Evolutionary conservation across 2,888 invertebrate species (phyloP).

Genomic region (Automeris io): DNA sequence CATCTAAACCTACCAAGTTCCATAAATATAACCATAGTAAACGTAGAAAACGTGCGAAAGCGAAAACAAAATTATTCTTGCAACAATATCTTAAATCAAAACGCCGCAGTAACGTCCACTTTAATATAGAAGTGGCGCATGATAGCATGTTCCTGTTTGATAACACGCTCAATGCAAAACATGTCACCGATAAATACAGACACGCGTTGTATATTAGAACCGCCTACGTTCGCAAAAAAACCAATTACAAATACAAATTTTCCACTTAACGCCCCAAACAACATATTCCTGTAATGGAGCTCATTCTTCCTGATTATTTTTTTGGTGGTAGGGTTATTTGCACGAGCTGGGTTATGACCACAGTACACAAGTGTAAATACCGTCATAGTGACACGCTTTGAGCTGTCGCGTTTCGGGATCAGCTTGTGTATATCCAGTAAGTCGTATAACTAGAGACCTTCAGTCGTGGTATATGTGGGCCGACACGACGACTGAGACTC

Average conservation of each 20-base stretch:
- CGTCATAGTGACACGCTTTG: no score
- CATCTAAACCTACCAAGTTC: no score
- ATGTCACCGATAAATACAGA: slow-evolving; percentile 21
- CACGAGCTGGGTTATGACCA: no score
- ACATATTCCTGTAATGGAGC: slow-evolving; percentile 8
- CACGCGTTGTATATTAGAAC: slow-evolving; percentile 13
- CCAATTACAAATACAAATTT: slow-evolving; percentile 1
- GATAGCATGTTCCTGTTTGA: slow-evolving; percentile 46
- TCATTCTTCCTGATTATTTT: slow-evolving; percentile 10
- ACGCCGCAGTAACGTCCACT: slow-evolving; percentile 8
- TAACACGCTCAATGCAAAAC: slow-evolving; percentile 27
- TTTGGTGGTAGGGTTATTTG: slow-evolving; percentile 5
- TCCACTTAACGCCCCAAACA: slow-evolving; percentile 9
- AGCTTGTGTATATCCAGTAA: no score
- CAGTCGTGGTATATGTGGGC: no score
- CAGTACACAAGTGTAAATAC: no score
- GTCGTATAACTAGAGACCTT: no score
- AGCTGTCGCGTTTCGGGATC: no score
- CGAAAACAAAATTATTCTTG: not conserved
- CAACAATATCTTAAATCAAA: slow-evolving; percentile 1
- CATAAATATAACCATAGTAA: no score
- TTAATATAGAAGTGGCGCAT: slow-evolving; percentile 26
- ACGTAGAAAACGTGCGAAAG: not conserved
- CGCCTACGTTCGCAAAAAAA: slow-evolving; percentile 9
- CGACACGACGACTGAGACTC: no score